These are phyloP conservation scores for Lasioglossum figueresi DNA, from an alignment of 2,888 invertebrate genomes.

Conservation along the genomic window DNA sequence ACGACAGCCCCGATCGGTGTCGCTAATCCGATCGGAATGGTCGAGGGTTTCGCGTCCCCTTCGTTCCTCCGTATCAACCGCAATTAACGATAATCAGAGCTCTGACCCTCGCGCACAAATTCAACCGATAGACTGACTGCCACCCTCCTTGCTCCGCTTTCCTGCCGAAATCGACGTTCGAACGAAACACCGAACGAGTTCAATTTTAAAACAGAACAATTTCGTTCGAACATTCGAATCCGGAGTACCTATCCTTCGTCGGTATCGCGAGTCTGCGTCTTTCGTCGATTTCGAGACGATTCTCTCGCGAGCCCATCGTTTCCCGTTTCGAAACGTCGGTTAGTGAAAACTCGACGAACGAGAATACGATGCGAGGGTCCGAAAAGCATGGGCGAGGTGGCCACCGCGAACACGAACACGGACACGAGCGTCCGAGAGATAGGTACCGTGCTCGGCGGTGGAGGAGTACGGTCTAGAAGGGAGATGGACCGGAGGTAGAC, in stretches of 20 bases:
- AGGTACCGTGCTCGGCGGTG: slow-evolving; percentile 43
- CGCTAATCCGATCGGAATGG: slow-evolving; percentile 71
- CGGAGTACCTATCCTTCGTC: not conserved
- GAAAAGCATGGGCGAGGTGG: slow-evolving; percentile 59
- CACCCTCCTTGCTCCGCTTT: slow-evolving; percentile 1
- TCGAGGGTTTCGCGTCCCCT: slow-evolving; percentile 62
- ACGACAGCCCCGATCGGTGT: slow-evolving; percentile 51
- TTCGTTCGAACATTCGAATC: not conserved
- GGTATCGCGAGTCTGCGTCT: not conserved
- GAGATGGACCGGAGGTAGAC: slow-evolving; percentile 69
- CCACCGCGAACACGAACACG: slow-evolving; percentile 18
- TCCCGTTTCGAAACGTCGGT: not conserved
- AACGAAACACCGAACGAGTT: slow-evolving; percentile 19
- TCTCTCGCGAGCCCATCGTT: not conserved
- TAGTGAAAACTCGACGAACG: slow-evolving; percentile 63
- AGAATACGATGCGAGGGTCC: slow-evolving; percentile 35
- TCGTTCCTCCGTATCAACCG: slow-evolving; percentile 60
- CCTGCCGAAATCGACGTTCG: slow-evolving; percentile 35
- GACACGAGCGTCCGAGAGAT: slow-evolving; percentile 23
- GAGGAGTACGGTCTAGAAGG: slow-evolving; percentile 55
- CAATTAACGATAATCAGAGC: slow-evolving; percentile 71
- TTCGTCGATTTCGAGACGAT: not conserved
- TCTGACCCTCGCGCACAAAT: slow-evolving; percentile 55
- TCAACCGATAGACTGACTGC: slow-evolving; percentile 14
- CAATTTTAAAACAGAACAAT: not conserved